These are phyloP conservation scores for Percopsis omiscomaycus DNA, from an alignment of 2,797 vertebrate genomes.

Conservation along the genomic window DNA sequence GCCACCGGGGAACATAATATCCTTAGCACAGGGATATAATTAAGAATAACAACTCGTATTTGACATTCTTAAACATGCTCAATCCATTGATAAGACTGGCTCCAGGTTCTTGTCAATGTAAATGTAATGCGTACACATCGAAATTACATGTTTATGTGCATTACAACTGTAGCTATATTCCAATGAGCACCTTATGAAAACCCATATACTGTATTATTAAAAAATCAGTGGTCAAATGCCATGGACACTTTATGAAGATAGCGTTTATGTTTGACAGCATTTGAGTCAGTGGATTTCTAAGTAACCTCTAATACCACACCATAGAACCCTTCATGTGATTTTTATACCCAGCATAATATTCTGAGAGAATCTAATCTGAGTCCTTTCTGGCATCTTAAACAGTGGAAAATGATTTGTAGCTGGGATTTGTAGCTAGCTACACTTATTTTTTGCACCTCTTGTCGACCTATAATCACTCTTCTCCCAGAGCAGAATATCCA, in stretches of 20 bases:
- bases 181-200: slow-evolving; percentile 36
- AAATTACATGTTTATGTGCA: slow-evolving; percentile 17
- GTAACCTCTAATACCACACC: slow-evolving; percentile 12
- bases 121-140: background rate
- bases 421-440: slow-evolving; percentile 6
- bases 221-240: slow-evolving; percentile 1
- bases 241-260: slow-evolving; percentile 6
- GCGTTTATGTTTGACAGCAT: background rate
- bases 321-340: slow-evolving; percentile 19
- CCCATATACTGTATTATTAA: background rate
- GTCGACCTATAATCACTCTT: slow-evolving; percentile 13
- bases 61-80: slow-evolving; percentile 7
- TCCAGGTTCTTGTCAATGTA: slow-evolving; percentile 25
- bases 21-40: background rate
- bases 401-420: background rate
- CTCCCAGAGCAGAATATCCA: slow-evolving; percentile 13
- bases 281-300: slow-evolving; percentile 1
- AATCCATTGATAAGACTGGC: slow-evolving; percentile 27
- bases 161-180: slow-evolving; percentile 23
- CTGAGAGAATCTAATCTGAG: slow-evolving; percentile 11
- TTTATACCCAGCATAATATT: slow-evolving; percentile 24
- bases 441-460: slow-evolving; percentile 17
- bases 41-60: background rate
- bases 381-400: background rate
- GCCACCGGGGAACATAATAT: background rate